phyloP scores from a whole-genome alignment of 2,113 vertebrate genomes.

The Percina caprodes region DNA sequence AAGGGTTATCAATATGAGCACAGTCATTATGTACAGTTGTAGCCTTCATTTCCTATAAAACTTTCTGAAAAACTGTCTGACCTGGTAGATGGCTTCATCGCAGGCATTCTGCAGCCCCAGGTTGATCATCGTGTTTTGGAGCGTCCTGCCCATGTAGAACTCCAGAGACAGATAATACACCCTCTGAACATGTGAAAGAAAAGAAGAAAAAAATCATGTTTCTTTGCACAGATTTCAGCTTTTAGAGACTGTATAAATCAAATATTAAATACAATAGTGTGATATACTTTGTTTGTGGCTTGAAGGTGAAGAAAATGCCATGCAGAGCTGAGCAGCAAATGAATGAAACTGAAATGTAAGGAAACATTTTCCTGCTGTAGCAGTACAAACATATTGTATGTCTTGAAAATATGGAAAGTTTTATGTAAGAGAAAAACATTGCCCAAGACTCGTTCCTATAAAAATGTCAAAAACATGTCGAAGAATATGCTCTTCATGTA shows the following conservation, averaged over 20 bases:
- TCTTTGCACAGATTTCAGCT: neutral
- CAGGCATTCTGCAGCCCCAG: constrained; percentile 96
- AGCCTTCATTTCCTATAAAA: neutral
- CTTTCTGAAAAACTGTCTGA: constrained; percentile 74
- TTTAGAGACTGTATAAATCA: neutral
- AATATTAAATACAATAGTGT: neutral
- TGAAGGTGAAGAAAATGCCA: neutral
- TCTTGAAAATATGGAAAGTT: neutral
- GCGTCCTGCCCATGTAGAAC: constrained; percentile 96
- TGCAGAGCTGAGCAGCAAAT: neutral
- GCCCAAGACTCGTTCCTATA: neutral
- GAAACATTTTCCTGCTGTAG: neutral
- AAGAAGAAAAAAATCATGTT: neutral
- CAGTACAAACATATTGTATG: neutral
- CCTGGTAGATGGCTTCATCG: constrained; percentile 96
- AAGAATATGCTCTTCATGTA: neutral
- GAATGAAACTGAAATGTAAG: neutral
- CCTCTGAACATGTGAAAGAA: constrained; percentile 80
- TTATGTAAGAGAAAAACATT: constrained; percentile 11
- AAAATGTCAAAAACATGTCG: neutral
- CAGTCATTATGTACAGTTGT: neutral
- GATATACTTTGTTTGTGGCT: neutral
- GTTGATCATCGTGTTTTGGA: constrained; percentile 99
- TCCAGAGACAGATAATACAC: constrained; percentile 98
- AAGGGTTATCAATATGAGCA: neutral